phyloP scores from a whole-genome alignment of 2,113 vertebrate genomes.

The Bos taurus region DNA sequence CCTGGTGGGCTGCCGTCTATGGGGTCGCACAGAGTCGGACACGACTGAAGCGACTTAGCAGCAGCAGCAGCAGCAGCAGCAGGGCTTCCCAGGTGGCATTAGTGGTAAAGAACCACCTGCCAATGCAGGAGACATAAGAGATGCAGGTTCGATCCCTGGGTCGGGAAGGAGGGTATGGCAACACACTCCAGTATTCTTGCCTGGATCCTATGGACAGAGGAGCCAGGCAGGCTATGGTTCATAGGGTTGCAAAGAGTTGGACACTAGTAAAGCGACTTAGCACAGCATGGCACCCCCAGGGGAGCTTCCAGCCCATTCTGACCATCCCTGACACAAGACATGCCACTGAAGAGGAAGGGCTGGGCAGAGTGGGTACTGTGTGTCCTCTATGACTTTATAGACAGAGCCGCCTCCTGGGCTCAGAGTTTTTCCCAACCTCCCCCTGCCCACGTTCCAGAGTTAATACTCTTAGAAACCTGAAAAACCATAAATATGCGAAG shows the following conservation, averaged over 20 bases:
- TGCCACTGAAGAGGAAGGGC: not conserved
- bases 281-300: not conserved
- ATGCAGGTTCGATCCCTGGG: not conserved
- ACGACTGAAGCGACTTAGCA: too few species aligned
- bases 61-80: not conserved
- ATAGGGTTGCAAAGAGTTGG: not conserved
- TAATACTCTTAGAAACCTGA: not conserved
- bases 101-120: not conserved
- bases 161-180: not conserved
- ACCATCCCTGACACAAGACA: not conserved
- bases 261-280: not conserved
- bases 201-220: not conserved
- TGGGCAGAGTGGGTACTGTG: not conserved
- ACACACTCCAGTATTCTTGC: not conserved
- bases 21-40: too few species aligned
- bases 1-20: too few species aligned
- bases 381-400: not conserved
- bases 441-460: not conserved
- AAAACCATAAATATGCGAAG: not conserved
- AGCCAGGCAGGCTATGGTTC: not conserved
- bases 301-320: not conserved
- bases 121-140: not conserved
- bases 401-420: not conserved
- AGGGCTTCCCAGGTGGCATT: not conserved
- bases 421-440: not conserved